A percentile compares a stretch with the other conserved stretches of the same genome.
These are phyloP conservation scores for Onychomys arenicola DNA, from an alignment of 2,797 vertebrate genomes.

Conservation along the genomic window DNA sequence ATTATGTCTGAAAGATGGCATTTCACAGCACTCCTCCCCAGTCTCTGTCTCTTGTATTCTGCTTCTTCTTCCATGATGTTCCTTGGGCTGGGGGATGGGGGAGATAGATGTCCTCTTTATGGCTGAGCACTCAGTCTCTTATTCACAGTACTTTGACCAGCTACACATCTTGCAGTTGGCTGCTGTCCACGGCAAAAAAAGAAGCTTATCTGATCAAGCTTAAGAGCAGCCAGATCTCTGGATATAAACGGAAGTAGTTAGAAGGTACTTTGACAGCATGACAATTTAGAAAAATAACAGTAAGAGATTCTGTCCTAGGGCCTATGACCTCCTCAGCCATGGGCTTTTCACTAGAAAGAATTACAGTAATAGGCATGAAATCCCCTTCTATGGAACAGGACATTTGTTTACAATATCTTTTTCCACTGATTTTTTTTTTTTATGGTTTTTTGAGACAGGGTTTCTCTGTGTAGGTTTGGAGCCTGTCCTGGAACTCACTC, in stretches of 20 bases:
- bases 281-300: neutral
- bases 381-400: neutral
- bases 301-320: neutral
- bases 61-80: neutral
- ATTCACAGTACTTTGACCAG: neutral
- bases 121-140: neutral
- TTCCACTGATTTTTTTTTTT: too few species aligned
- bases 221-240: neutral
- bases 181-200: neutral
- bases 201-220: neutral
- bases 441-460: too few species aligned
- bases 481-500: too few species aligned
- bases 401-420: neutral
- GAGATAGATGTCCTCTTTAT: neutral
- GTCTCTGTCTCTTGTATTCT: neutral
- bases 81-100: neutral
- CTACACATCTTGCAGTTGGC: neutral
- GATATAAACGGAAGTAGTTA: neutral
- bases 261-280: neutral
- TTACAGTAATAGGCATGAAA: neutral
- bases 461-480: too few species aligned
- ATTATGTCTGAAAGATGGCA: neutral
- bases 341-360: neutral
- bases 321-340: neutral
- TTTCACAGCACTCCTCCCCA: neutral